These are phyloP conservation scores for Palythoa caribaeorum DNA, from an alignment of 92 coral and sea anemone genomes.

Conservation along the genomic window DNA sequence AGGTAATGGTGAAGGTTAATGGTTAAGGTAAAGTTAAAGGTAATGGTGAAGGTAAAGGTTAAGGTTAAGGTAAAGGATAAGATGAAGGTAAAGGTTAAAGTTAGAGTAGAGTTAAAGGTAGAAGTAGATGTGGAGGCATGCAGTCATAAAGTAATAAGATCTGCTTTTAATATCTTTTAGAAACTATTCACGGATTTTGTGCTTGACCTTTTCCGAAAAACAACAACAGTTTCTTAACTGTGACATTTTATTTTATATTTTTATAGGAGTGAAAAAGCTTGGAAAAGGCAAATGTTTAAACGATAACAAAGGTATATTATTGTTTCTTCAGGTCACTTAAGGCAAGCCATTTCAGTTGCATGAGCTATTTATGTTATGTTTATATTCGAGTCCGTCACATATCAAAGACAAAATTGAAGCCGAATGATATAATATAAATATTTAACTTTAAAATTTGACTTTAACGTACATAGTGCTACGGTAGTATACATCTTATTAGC, in stretches of 20 bases:
- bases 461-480: too few relatives aligned
- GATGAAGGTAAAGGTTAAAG: not conserved
- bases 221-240: not conserved
- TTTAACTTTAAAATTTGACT: too few relatives aligned
- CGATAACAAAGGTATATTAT: not conserved
- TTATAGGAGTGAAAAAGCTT: not conserved
- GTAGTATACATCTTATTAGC: too few relatives aligned
- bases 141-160: not conserved
- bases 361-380: not conserved
- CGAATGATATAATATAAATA: too few relatives aligned
- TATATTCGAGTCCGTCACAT: too few relatives aligned
- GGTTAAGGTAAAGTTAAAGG: not conserved
- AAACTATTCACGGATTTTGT: not conserved
- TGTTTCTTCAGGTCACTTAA: not conserved
- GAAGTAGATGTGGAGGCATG: not conserved
- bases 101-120: not conserved
- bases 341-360: not conserved
- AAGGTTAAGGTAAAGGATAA: not conserved
- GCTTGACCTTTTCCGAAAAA: not conserved
- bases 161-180: not conserved
- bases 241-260: not conserved
- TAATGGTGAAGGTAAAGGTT: not conserved
- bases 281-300: not conserved
- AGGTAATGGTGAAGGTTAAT: not conserved
- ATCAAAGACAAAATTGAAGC: too few relatives aligned